Base-by-base conservation (phyloP, 2,113 vertebrate genomes). In the Aplodontia rufa region DNA sequence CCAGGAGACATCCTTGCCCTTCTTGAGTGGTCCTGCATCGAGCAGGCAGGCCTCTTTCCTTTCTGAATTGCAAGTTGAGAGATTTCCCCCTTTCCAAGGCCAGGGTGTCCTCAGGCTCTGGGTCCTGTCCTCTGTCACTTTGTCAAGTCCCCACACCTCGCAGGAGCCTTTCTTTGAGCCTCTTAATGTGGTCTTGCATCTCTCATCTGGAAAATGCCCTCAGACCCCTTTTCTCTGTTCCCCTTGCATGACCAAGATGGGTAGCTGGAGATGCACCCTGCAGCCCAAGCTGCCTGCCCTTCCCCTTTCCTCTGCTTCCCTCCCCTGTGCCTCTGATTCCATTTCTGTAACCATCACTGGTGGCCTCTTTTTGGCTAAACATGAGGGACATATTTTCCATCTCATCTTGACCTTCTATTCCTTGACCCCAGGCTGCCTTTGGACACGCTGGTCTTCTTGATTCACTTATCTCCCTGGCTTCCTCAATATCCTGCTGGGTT, bases 381-480 rank as follows among this genome's bases (percentile, higher is more conserved):
- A 3, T 49, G 35, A 2, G 13, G 78, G 60, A 28, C 5, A 3
- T 20, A 0, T 69, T 78, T 82, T 58, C 45, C 78, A 62, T n/a
- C 42, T 68, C 42, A 32, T 81, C 68, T 47, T 58, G 62, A n/a
- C 87, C 30, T 58, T 51, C 66, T 78, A 40, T 60, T 20, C 60
- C 53, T 58, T 24, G 83, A 92, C 51, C 95, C 9, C 58, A 66
- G 55, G 87, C 64, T 32, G 19, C 69, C 87, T 72, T 66, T 74
- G 78, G 82, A 47, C 0, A 0, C 0, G 0, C 74, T 49, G 47
- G 40, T 35, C 86, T 76, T 79, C n/a, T 16, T 4, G 1, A 28
- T 11, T 6, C 3, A 3, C 60, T 32, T 51, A 24, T 12, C 22
- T 26, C n/a, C 69, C 64, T 51, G 37, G 8, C 51, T 20, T 84